Evolutionary conservation across 1,140 invertebrate genomes (phyloP).

Genomic region (Telenomus remus): DNA sequence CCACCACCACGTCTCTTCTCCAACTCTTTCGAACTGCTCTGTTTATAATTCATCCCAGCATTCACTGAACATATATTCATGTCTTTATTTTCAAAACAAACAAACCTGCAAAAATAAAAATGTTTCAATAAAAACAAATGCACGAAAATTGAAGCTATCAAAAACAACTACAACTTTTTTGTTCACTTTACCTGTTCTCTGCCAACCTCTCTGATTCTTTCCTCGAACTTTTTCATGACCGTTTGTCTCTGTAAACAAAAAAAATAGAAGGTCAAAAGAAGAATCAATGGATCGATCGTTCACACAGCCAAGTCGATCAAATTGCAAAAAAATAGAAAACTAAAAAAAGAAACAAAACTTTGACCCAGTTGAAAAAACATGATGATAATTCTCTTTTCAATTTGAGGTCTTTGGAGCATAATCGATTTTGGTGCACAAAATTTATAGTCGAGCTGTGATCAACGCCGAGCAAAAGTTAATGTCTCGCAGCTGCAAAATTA

Average conservation of each 20-base stretch:
- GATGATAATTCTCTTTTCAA: constrained; percentile 7
- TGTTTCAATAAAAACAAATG: background rate
- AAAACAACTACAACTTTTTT: background rate
- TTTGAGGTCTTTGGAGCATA: background rate
- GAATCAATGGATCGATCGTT: background rate
- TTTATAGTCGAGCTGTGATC: background rate
- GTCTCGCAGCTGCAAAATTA: too few relatives aligned
- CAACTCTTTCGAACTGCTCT: background rate
- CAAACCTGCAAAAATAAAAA: background rate
- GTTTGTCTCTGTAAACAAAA: constrained; percentile 10
- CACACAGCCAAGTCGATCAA: background rate
- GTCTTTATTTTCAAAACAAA: too few relatives aligned
- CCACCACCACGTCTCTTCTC: background rate
- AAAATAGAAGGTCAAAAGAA: constrained; percentile 1
- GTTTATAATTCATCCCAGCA: background rate
- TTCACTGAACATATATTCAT: too few relatives aligned
- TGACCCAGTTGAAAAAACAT: constrained; percentile 18
- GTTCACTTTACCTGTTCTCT: constrained; percentile 5
- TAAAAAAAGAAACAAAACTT: constrained; percentile 14
- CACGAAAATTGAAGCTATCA: background rate
- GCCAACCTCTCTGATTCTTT: constrained; percentile 3
- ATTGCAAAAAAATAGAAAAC: background rate
- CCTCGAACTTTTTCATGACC: constrained; percentile 3
- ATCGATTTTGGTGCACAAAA: background rate
- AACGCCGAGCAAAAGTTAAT: too few relatives aligned